phyloP scores from a whole-genome alignment of 2,888 invertebrate species.

The Hypena proboscidalis region DNA sequence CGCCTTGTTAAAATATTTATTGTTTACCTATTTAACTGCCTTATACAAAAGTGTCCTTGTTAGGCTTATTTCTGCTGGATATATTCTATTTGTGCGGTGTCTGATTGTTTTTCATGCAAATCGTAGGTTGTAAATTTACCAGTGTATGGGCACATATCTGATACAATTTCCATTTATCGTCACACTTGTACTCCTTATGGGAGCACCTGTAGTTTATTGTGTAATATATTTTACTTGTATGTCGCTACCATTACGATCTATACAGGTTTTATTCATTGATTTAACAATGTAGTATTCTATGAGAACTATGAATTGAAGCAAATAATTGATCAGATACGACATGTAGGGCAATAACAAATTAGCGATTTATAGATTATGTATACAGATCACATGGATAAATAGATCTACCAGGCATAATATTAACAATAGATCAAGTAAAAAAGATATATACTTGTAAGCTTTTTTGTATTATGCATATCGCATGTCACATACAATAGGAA shows the following conservation, averaged over 20 bases:
- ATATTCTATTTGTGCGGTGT: constrained; percentile 63
- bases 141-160: constrained; percentile 66
- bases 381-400: no score
- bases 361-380: no score
- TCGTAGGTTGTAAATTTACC: constrained; percentile 69
- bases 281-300: constrained; percentile 36
- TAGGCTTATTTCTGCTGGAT: constrained; percentile 67
- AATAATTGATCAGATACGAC: no score
- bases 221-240: constrained; percentile 36
- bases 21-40: constrained; percentile 67
- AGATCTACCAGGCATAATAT: no score
- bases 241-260: constrained; percentile 32
- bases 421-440: no score
- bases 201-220: constrained; percentile 39
- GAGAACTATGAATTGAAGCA: constrained; percentile 16
- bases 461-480: no score
- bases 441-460: no score
- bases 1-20: constrained; percentile 71
- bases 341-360: no score
- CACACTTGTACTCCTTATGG: constrained; percentile 49
- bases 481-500: no score
- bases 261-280: constrained; percentile 33
- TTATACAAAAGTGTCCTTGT: constrained; percentile 71
- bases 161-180: constrained; percentile 66
- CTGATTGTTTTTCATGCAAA: constrained; percentile 77